Base-by-base conservation (phyloP, 2,888 invertebrate genomes). In the Dexiosoma caninum region DNA sequence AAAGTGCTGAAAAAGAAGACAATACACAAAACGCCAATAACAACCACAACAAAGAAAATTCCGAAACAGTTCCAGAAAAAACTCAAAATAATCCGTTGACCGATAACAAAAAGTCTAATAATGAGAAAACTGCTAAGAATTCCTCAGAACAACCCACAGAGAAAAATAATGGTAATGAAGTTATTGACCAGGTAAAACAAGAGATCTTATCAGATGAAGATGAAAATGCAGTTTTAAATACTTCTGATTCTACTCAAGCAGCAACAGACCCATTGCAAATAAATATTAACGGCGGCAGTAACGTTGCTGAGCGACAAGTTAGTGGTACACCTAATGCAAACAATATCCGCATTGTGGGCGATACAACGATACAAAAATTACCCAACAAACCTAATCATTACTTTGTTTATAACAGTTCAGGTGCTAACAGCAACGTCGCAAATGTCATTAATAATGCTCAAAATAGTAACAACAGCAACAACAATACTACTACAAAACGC, bases 341-440 rank as follows among this genome's bases (percentile, higher is more conserved):
- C 60, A 59, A 67, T 19, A 85, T 88, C 12, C 86, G 87, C 4
- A 83, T 85, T 30, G 86, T 88, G 6, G 89, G 89, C 1, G 89
- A 88, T 12, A 89, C 89, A 1, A 89, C 87, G 23, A 89, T 89
- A 40, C 88, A 89, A 67, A 85, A 88, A 9, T 23, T 89, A 12
- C 84, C 84, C 32, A 57, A 51, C 9, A 83, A 81, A 67, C 78
- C 44, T 19, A 30, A 14, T 49, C 62, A 19, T 44, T 51, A 44
- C 9, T 1, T 9, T 53, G n/a, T 44, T 27, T 44, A 53, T 12
- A 53, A 7, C 21, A 55, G 23, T 30, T 40, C 30, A 2, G 21
- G 9, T 44, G 7, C 14, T 2, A 51, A 10, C 40, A 66, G 21
- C n/a, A 55, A 8, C n/a, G 32, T 8, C 21, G 32, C 16, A 16